Base-by-base conservation (phyloP, 1,140 invertebrate species). In the Lordiphosa mommai region DNA sequence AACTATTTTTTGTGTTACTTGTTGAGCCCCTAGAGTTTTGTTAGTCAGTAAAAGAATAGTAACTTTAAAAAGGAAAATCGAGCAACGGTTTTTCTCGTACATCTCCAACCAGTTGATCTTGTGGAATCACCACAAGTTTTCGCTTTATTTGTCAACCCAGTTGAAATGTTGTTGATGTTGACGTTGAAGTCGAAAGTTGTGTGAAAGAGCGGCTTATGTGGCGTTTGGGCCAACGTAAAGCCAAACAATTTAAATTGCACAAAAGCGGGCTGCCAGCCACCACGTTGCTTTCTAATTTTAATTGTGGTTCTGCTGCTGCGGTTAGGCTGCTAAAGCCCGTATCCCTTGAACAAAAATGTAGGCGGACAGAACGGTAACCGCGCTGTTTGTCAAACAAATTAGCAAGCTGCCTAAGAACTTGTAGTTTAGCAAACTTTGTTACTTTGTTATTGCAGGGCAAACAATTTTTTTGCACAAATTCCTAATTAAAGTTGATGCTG, bases 321-420 rank as follows among this genome's bases (percentile, higher is more conserved):
- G 64, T 56, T 74, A 44, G 70, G 52, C 71, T 29, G 64, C 64
- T 68, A 52, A 58, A 46, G 32, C 48, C 32, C 20, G 37, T 41
- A 14, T 37, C 34, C 50, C n/a, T n/a, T n/a, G n/a, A 29, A 51
- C 38, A 13, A 50, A 33, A 61, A 38, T 10, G 8, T 33, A 13
- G 6, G 50, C 32, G 23, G 51, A 9, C 49, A 33, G 34, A 61
- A 60, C 50, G 56, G 65, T 69, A 69, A 70, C 36, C 61, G 61
- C 37, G 48, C 70, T 73, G 71, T 74, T 74, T 74, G 71, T 74
- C 71, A 74, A 74, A 74, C 71, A 74, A 74, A 74, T 74, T 74
- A 74, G 71, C 64, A 74, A 74, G 60, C 72, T 74, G 70, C 64
- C 70, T 68, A 64, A 74, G 59, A 70, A 67, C 56, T 72, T 72